These are phyloP conservation scores for Psittacula derbiana DNA, from an alignment of 2,797 vertebrate genomes.

Conservation along the genomic window DNA sequence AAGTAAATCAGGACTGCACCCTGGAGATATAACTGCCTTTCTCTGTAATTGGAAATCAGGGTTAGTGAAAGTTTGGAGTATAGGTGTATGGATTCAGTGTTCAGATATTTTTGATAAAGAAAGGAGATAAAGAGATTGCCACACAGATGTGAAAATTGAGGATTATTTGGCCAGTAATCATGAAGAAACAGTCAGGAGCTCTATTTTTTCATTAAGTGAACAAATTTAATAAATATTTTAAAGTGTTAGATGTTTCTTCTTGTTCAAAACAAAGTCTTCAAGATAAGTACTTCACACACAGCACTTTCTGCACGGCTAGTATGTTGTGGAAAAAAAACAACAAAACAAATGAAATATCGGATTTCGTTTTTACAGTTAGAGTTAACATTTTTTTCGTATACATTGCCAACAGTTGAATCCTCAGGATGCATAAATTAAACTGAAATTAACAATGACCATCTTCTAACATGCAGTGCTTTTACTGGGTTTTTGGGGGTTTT, in stretches of 20 bases:
- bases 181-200: background rate
- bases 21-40: background rate
- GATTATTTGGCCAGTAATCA: background rate
- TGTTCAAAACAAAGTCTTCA: background rate
- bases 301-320: background rate
- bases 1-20: background rate
- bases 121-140: background rate
- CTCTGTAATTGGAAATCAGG: background rate
- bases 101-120: background rate
- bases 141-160: background rate
- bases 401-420: background rate
- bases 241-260: background rate
- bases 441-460: background rate
- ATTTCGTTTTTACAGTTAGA: background rate
- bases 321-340: background rate
- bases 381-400: background rate
- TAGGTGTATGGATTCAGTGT: background rate
- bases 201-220: background rate
- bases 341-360: background rate
- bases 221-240: background rate
- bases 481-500: background rate
- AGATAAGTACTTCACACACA: background rate
- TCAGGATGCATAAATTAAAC: background rate
- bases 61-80: background rate
- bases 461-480: background rate